These are phyloP conservation scores for Atherinosoma microstoma DNA, from an alignment of 2,797 vertebrate genomes.

Conservation along the genomic window DNA sequence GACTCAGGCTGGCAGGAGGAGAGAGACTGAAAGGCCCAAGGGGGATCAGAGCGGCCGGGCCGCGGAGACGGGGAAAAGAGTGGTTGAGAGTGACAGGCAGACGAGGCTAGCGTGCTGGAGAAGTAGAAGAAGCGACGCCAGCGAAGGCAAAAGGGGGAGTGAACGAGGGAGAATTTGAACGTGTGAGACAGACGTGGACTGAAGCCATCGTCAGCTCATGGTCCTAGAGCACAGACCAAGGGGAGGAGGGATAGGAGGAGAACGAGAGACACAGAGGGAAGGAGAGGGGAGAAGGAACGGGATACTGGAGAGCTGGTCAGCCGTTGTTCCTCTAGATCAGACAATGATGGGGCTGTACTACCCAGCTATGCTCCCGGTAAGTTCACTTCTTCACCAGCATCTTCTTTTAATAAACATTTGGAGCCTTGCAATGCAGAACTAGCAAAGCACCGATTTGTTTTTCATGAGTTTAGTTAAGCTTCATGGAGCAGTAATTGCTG, in stretches of 20 bases:
- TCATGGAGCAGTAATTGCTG: slow-evolving; percentile 8
- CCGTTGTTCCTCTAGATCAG: slow-evolving; percentile 68
- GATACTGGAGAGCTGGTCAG: slow-evolving; percentile 70
- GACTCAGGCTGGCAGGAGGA: slow-evolving; percentile 71
- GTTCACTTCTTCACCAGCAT: slow-evolving; percentile 36
- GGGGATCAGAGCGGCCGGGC: slow-evolving; percentile 66
- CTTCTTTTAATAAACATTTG: slow-evolving; percentile 15
- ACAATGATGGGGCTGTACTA: slow-evolving; percentile 85
- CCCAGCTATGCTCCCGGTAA: slow-evolving; percentile 79
- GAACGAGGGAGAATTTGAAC: slow-evolving; percentile 80
- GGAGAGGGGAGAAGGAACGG: slow-evolving; percentile 49
- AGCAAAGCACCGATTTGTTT: neutral
- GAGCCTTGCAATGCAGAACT: slow-evolving; percentile 1
- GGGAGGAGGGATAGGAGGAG: slow-evolving; percentile 64
- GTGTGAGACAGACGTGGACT: slow-evolving; percentile 73
- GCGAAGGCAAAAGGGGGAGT: slow-evolving; percentile 53
- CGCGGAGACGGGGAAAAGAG: slow-evolving; percentile 41
- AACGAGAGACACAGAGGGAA: slow-evolving; percentile 54
- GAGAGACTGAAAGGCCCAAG: slow-evolving; percentile 70
- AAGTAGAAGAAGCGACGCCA: slow-evolving; percentile 61
- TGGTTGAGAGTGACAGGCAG: slow-evolving; percentile 67
- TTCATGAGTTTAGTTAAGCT: slow-evolving; percentile 26
- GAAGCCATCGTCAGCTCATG: slow-evolving; percentile 72
- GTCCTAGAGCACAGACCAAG: slow-evolving; percentile 68
- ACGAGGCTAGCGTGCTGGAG: slow-evolving; percentile 50